Conservation (phyloP, 1,140 invertebrate genomes). For the Zeugodacus cucurbitae region DNA sequence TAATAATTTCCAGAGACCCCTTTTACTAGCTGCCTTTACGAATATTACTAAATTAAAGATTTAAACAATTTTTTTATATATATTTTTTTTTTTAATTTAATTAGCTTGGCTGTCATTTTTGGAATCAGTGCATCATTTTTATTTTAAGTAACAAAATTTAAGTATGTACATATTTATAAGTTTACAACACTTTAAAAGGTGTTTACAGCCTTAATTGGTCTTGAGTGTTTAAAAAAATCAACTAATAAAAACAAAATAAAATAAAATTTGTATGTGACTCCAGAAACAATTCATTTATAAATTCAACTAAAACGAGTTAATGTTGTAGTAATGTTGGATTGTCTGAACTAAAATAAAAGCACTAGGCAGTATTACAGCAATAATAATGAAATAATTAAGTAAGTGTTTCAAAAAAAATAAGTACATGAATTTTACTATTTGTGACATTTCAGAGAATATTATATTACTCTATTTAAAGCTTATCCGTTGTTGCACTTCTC, state of each 20-base stretch:
- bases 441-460: slow-evolving; percentile 8
- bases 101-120: slow-evolving; percentile 48
- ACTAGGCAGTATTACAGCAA: neutral
- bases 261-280: neutral
- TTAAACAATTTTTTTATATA: neutral
- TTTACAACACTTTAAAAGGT: slow-evolving; percentile 18
- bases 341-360: neutral
- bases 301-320: neutral
- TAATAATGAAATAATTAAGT: neutral
- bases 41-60: neutral
- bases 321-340: neutral
- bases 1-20: neutral
- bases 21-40: neutral
- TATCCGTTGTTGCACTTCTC: slow-evolving; percentile 22
- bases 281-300: neutral
- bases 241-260: neutral
- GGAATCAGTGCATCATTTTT: neutral
- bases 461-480: slow-evolving; percentile 23
- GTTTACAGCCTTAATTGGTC: slow-evolving; percentile 16
- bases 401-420: slow-evolving; percentile 3
- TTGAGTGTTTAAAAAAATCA: neutral
- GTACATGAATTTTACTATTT: slow-evolving; percentile 27
- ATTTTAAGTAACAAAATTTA: slow-evolving; percentile 15
- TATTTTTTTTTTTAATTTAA: neutral
- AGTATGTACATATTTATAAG: neutral